Evolutionary conservation across 2,797 vertebrate species (phyloP), one percentile per base, ranked within the genome.

Genomic region (Phoxinus dragarum): DNA sequence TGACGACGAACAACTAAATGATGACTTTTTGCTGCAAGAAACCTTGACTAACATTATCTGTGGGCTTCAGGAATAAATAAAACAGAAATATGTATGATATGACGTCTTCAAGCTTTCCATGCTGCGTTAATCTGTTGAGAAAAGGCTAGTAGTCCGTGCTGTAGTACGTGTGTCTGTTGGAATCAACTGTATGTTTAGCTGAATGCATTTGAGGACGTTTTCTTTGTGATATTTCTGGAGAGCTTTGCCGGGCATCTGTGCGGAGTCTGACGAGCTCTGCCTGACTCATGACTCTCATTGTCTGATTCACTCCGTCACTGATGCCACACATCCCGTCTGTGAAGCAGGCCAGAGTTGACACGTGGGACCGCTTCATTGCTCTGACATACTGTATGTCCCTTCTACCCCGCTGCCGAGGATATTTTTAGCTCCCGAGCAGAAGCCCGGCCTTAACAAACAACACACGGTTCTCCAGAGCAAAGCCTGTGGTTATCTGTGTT

Each of bases 381-480:
- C 64, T 71, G 64, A 78, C 73, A 82, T 59, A 78, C 66, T 66
- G 59, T 54, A 40, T 74, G 68, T 75, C 84, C 42, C 38, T 81
- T 81, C 82, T 52, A 23, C 61, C 74, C 36, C 12, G 16, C 54
- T 68, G 38, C 71, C 10, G 10, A 36, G 59, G 85, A 66, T 88
- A 88, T 90, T 87, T 90, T 90, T 90, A 86, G 86, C 84, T 64
- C 12, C 7, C 14, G 69, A 72, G 47, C 80, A 79, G 79, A 86
- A 73, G 77, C 73, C 66, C 54, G 47, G 54, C 27, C 42, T 88
- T 88, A 83, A 73, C 77, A 80, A 77, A 59, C 75, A 77, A 66
- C 81, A 72, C 31, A 17, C n/a, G 19, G 59, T 27, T 61, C 80
- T 73, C 83, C 59, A 76, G 69, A 87, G 84, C 81, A 47, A 66